phyloP scores from a whole-genome alignment of 2,888 invertebrate species.

The Tiliacea aurago region DNA sequence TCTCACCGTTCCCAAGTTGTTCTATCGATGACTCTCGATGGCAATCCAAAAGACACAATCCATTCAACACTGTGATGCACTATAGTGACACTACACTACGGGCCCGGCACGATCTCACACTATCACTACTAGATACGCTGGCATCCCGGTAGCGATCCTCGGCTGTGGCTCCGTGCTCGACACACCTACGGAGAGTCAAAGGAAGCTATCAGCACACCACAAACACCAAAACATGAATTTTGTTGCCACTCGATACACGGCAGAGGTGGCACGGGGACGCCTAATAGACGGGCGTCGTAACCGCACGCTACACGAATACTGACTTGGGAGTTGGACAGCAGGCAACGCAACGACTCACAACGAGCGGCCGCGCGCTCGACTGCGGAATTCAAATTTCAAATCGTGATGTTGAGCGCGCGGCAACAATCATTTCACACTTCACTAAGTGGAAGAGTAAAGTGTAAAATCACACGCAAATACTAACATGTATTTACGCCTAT shows the following conservation, averaged over 20 bases:
- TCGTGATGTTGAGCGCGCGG: conserved; percentile 77
- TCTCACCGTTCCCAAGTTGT: conserved; percentile 89
- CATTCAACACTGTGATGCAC: conserved; percentile 87
- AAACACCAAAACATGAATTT: conserved; percentile 79
- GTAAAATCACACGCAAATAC: conserved; percentile 84
- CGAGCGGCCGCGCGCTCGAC: conserved; percentile 57
- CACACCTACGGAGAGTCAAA: conserved; percentile 87
- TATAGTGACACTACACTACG: conserved; percentile 87
- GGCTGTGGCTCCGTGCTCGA: conserved; percentile 67
- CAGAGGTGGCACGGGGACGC: conserved; percentile 63
- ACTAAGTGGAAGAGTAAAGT: conserved; percentile 83
- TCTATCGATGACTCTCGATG: conserved; percentile 87
- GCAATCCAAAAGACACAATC: conserved; percentile 90
- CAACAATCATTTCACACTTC: conserved; percentile 84
- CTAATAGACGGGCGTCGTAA: conserved; percentile 72
- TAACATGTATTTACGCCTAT: conserved; percentile 67
- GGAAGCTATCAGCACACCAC: conserved; percentile 79
- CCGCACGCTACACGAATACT: conserved; percentile 80
- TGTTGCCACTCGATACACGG: conserved; percentile 72
- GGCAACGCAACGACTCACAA: too few species aligned
- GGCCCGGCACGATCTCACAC: conserved; percentile 86
- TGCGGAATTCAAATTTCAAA: conserved; percentile 79
- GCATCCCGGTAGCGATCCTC: conserved; percentile 82
- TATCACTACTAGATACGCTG: conserved; percentile 89
- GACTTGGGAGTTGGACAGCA: conserved; percentile 41